phyloP scores from a whole-genome alignment of 2,888 invertebrate species.

The Drosophila parthenogenetica region DNA sequence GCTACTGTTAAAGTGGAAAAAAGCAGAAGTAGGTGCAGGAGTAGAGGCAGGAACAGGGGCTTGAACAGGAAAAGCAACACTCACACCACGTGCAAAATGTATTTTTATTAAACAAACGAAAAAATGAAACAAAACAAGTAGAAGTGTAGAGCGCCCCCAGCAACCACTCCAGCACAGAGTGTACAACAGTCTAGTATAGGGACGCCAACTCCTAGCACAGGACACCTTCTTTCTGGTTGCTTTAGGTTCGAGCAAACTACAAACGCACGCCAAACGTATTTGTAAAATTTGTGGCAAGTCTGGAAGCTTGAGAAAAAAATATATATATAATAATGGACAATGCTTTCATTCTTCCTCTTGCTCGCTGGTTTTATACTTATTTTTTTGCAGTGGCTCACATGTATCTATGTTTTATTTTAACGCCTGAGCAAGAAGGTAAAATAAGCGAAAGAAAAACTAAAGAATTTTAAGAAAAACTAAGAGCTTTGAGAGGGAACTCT shows the following conservation, averaged over 20 bases:
- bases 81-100: slow-evolving; percentile 74
- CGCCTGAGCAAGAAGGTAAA: slow-evolving; percentile 39
- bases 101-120: slow-evolving; percentile 75
- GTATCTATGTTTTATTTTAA: slow-evolving; percentile 57
- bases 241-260: slow-evolving; percentile 16
- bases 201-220: slow-evolving; percentile 29
- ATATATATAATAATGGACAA: slow-evolving; percentile 50
- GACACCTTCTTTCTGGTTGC: slow-evolving; percentile 16
- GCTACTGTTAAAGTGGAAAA: slow-evolving; percentile 7
- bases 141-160: slow-evolving; percentile 27
- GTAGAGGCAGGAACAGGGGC: background rate
- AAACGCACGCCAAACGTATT: slow-evolving; percentile 60
- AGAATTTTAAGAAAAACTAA: slow-evolving; percentile 12
- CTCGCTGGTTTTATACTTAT: slow-evolving; percentile 36
- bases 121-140: slow-evolving; percentile 21
- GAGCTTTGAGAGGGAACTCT: background rate
- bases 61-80: background rate
- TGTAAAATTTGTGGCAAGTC: slow-evolving; percentile 68
- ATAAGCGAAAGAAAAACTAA: slow-evolving; percentile 17
- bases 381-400: slow-evolving; percentile 56
- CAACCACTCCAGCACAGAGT: slow-evolving; percentile 49
- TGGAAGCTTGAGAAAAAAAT: slow-evolving; percentile 4
- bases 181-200: slow-evolving; percentile 41
- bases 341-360: slow-evolving; percentile 19
- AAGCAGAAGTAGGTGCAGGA: background rate